A percentile compares a stretch with the other conserved stretches of the same genome.
phyloP scores from a whole-genome alignment of 1,140 invertebrate genomes.

The Cotesia glomerata region DNA sequence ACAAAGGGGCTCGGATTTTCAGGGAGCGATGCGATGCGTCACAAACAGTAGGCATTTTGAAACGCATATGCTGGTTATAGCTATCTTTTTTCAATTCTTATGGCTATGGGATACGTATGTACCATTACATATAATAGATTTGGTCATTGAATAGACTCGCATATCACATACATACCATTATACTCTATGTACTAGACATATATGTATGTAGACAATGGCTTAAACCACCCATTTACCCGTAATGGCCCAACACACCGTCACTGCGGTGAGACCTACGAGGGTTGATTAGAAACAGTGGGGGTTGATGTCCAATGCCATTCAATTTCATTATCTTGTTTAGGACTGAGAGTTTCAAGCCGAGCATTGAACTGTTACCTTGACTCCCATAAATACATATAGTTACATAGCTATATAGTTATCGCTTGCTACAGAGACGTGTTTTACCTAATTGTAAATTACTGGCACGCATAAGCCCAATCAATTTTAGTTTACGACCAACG shows the following conservation, averaged over 20 bases:
- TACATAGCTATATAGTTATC: background rate
- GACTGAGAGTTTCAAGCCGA: background rate
- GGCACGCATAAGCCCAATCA: slow-evolving; percentile 4
- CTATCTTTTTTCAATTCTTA: background rate
- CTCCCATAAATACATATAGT: background rate
- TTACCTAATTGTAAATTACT: background rate
- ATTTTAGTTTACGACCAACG: background rate
- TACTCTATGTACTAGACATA: too few relatives aligned
- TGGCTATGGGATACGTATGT: background rate
- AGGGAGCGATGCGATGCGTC: background rate
- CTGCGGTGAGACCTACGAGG: slow-evolving; percentile 12
- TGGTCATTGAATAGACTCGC: too few relatives aligned
- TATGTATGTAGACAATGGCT: background rate
- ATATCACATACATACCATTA: too few relatives aligned
- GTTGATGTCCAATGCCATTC: slow-evolving; percentile 19
- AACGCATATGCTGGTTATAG: slow-evolving; percentile 14
- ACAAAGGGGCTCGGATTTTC: background rate
- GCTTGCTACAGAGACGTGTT: background rate
- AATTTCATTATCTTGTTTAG: slow-evolving; percentile 26
- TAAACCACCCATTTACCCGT: slow-evolving; percentile 15
- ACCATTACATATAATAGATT: background rate
- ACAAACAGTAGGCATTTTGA: background rate
- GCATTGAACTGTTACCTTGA: background rate
- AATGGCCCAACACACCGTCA: background rate
- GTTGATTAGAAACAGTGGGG: slow-evolving; percentile 18